Conservation (phyloP, 2,113 vertebrate genomes). For the Origma solitaria region DNA sequence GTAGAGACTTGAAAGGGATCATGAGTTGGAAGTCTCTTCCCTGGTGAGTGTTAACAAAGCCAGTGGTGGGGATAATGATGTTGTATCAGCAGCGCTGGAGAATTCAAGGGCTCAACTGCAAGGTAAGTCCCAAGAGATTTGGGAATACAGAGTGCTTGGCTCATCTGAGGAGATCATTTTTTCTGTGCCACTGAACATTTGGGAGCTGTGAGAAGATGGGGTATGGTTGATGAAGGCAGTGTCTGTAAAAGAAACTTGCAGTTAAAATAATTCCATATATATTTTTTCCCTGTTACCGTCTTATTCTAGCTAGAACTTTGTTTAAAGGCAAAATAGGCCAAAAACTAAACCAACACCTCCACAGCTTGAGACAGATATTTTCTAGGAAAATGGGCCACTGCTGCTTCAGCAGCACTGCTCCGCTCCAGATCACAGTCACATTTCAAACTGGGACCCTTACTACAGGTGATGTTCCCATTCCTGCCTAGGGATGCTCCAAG, state of each 20-base stretch:
- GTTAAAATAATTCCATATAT: neutral
- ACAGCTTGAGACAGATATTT: neutral
- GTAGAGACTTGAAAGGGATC: neutral
- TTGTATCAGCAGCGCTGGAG: neutral
- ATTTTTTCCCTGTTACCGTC: neutral
- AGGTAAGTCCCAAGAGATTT: neutral
- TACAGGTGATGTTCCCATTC: neutral
- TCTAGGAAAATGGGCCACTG: neutral
- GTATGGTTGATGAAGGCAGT: neutral
- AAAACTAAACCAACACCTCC: neutral
- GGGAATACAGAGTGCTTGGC: neutral
- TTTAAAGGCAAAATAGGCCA: neutral
- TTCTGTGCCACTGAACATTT: neutral
- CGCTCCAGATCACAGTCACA: neutral
- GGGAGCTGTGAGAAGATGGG: neutral
- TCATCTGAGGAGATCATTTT: neutral
- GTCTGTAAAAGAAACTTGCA: neutral
- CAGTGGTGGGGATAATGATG: neutral
- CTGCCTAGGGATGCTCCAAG: neutral
- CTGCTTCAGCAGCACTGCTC: neutral
- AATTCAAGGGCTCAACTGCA: neutral
- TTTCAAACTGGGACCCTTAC: neutral
- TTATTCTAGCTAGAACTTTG: neutral
- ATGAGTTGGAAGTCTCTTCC: neutral
- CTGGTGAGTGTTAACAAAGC: neutral